Evolutionary conservation across 2,888 invertebrate genomes (phyloP), one percentile per base, ranked within the genome.

Genomic region (Coremacera marginata): DNA sequence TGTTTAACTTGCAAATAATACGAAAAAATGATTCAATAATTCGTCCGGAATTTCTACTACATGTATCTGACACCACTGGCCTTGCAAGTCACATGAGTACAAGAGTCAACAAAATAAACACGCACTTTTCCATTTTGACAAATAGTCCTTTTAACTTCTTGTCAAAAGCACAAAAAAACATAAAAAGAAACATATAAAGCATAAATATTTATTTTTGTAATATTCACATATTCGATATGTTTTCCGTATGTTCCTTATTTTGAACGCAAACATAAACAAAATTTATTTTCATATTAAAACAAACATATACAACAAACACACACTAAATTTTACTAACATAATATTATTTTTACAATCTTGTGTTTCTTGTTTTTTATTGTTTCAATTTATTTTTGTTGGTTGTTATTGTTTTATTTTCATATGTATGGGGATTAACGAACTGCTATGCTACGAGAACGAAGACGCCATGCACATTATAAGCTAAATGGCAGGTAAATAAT

Each of bases 401-500:
- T 86, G 84, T 82, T 87, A 83, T 85, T 86, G 87, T 88, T 86
- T 86, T 86, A 84, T 84, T 88, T 89, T 89, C 88, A 88, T 87
- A 88, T 88, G 72, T 78, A 78, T 81, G 88, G 87, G 86, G 88
- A 88, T 89, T 92, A 91, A 86, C 83, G 84, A 83, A 85, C 86
- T 83, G 86, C 92, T 89, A 96, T 96, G 96, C 91, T 96, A 91
- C 94, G 96, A 87, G 94, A 95, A 88, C 92, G 96, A 84, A 92
- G 96, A 86, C 93, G 94, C 84, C 96, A 96, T 91, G 94, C 94
- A 91, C 95, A 95, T 91, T 92, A 95, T 91, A 96, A 96, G 88
- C 96, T 96, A 82, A 96, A 96, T 90, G 92, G 95, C 88, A 94
- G 95, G 94, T 94, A 90, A 91, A 91, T 87, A 73, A 74, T n/a